Evolutionary conservation across 2,888 invertebrate species (phyloP).

Genomic region (Ormyrus rosae): DNA sequence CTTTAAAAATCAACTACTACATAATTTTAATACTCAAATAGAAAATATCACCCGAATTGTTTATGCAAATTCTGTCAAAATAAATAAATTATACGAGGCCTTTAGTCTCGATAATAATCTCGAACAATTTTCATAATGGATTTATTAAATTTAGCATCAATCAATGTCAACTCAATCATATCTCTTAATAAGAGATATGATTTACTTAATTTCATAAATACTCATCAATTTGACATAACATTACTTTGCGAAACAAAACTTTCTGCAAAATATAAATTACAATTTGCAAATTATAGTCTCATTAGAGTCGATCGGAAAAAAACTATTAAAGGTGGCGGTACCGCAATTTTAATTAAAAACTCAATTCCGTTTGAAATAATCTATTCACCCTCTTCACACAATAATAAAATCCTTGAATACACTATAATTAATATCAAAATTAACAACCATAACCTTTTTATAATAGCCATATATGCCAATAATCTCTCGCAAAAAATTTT

Average conservation of each 20-base stretch:
- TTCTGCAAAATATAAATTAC: not conserved
- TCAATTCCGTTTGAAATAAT: not conserved
- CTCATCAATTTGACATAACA: not conserved
- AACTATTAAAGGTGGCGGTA: not conserved
- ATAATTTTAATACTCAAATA: too few relatives aligned
- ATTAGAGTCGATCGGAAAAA: not conserved
- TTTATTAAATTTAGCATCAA: not conserved
- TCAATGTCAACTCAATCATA: not conserved
- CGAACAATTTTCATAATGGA: not conserved
- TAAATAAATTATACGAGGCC: not conserved
- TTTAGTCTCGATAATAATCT: not conserved
- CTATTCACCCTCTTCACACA: not conserved
- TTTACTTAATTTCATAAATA: not conserved
- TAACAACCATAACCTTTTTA: not conserved
- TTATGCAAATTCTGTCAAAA: not conserved
- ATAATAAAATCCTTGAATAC: conserved; percentile 1
- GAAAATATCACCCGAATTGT: too few relatives aligned
- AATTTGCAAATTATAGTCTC: not conserved
- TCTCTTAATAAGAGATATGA: conserved; percentile 3
- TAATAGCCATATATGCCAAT: not conserved
- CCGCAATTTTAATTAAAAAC: not conserved
- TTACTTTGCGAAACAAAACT: conserved; percentile 4
- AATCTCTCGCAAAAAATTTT: not conserved
- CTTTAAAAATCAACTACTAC: not conserved
- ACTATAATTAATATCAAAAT: not conserved